Evolutionary conservation across 2,888 invertebrate genomes (phyloP).

Genomic region (Hedya salicella): DNA sequence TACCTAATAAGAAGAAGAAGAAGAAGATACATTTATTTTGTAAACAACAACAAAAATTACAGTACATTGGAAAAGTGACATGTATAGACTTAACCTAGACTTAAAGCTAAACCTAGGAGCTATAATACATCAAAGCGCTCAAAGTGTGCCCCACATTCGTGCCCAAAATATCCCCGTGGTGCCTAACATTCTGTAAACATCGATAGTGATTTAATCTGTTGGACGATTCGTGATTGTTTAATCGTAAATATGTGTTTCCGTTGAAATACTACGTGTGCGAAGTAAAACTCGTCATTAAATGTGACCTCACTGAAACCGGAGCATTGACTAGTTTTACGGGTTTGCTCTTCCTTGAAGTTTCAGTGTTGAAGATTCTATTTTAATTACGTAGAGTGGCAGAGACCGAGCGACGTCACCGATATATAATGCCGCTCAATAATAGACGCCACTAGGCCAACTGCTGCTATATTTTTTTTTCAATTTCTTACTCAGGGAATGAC

Average conservation of each 20-base stretch:
- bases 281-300: conserved; percentile 39
- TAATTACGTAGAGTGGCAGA: conserved; percentile 39
- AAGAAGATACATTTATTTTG: too few relatives aligned
- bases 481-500: conserved; percentile 9
- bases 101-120: too few relatives aligned
- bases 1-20: too few relatives aligned
- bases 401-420: conserved; percentile 43
- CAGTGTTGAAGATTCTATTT: conserved; percentile 42
- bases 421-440: conserved; percentile 43
- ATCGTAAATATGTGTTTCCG: conserved; percentile 42
- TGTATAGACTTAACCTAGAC: too few relatives aligned
- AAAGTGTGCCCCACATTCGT: background rate
- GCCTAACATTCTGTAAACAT: conserved; percentile 27
- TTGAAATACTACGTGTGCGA: conserved; percentile 35
- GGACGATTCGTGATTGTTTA: conserved; percentile 35
- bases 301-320: conserved; percentile 41
- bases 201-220: conserved; percentile 35
- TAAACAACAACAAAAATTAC: too few relatives aligned
- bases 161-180: background rate
- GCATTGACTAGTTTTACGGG: conserved; percentile 40
- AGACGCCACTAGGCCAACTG: conserved; percentile 34
- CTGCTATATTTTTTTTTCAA: conserved; percentile 9
- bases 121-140: background rate
- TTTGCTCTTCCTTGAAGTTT: conserved; percentile 27
- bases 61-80: too few relatives aligned